Conservation (phyloP, 2,888 invertebrate genomes). For the Sphinx pinastri region DNA sequence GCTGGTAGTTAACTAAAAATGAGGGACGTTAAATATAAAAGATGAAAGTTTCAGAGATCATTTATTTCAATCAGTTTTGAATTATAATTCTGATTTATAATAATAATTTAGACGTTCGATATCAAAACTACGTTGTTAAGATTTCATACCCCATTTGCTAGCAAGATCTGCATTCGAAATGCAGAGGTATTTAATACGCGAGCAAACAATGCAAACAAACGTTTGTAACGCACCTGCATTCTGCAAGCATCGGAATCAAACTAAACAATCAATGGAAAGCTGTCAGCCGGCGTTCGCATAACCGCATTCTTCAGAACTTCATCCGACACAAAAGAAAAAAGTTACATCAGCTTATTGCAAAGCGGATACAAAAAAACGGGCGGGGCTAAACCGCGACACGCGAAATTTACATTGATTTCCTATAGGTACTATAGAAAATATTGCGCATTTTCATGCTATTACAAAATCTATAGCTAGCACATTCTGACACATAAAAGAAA, state of each 20-base stretch:
- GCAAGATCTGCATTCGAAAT: neutral
- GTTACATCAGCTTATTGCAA: conserved; percentile 41
- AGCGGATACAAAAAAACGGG: conserved; percentile 30
- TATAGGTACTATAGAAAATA: neutral
- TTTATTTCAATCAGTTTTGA: too few relatives aligned
- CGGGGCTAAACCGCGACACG: conserved; percentile 15
- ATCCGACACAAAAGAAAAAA: conserved; percentile 52
- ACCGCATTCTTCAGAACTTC: conserved; percentile 62
- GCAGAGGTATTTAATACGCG: neutral
- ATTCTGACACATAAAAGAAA: too few relatives aligned
- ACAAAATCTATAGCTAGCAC: too few relatives aligned
- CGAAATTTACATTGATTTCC: neutral
- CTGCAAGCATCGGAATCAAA: conserved; percentile 53
- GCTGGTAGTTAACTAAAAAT: too few relatives aligned
- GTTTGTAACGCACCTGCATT: conserved; percentile 58
- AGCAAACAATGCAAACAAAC: conserved; percentile 43
- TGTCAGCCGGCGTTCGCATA: conserved; percentile 57
- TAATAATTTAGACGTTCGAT: too few relatives aligned
- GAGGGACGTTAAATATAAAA: too few relatives aligned
- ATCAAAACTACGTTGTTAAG: neutral
- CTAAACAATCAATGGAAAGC: conserved; percentile 67
- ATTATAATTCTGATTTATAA: too few relatives aligned
- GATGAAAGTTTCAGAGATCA: too few relatives aligned
- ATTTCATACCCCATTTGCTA: neutral
- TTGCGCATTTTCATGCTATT: neutral